Conservation (phyloP, 2,888 invertebrate species). For the Leptinotarsa rubiginosa region DNA sequence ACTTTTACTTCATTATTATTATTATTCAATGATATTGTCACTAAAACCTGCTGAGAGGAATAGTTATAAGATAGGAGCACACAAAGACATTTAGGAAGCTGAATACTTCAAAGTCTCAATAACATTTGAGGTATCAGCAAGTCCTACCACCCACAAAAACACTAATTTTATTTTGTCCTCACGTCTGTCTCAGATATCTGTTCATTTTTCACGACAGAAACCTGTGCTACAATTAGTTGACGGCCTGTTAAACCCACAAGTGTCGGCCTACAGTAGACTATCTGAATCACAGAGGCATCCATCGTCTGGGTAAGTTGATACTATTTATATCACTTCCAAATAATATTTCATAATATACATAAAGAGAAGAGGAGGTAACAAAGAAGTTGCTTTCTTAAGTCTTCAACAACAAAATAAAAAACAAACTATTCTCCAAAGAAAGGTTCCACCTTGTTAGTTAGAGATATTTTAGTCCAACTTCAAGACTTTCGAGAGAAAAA, state of each 20-base stretch:
- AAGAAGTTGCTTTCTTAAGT: too few relatives aligned
- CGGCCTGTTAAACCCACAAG: slow-evolving; percentile 61
- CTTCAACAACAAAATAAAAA: too few relatives aligned
- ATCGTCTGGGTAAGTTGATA: slow-evolving; percentile 58
- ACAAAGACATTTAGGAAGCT: background rate
- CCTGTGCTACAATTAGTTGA: slow-evolving; percentile 64
- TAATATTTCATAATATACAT: too few relatives aligned
- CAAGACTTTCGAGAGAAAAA: background rate
- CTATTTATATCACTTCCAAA: background rate
- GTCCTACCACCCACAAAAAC: background rate
- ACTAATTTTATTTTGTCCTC: slow-evolving; percentile 1
- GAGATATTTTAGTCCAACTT: background rate
- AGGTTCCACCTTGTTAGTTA: too few relatives aligned
- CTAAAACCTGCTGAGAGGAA: background rate
- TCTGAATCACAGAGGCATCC: slow-evolving; percentile 63
- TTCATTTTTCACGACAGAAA: slow-evolving; percentile 55
- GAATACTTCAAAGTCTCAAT: background rate
- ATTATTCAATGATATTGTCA: too few relatives aligned
- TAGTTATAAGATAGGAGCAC: background rate
- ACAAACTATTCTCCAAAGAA: too few relatives aligned
- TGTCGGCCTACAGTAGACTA: slow-evolving; percentile 61
- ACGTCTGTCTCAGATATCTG: slow-evolving; percentile 30
- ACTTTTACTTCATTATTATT: too few relatives aligned
- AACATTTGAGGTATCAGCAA: background rate
- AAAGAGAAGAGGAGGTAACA: too few relatives aligned